Base-by-base conservation (phyloP, 1,140 invertebrate genomes). In the Caenorhabditis latens region DNA sequence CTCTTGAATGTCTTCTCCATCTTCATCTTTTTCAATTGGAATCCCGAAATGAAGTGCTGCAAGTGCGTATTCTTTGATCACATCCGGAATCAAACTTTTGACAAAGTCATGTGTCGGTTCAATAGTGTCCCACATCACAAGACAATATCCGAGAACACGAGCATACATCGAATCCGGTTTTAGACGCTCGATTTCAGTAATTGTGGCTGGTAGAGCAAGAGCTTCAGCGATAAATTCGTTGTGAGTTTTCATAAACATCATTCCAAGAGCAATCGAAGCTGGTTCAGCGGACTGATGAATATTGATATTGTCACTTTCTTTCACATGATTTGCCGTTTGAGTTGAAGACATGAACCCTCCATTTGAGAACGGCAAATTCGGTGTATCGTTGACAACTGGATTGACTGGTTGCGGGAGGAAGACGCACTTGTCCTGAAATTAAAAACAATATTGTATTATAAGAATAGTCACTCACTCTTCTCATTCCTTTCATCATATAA, bases 91-190 rank as follows among this genome's bases (percentile, higher is more conserved):
- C n/a, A 67, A 14, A 53, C 43, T 67, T 50, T 71, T 48, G 2
- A 87, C 63, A 61, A 61, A 87, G 0, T 87, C 82, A 42, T 58
- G 42, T 11, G 65, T 67, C 13, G 75, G 75, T 21, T 83, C 58
- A 14, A 87, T 87, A 14, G 6, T 32, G 43, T 87, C 82, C 86
- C 86, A 87, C 61, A 83, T 84, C 3, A 87, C 55, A 24, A 87
- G 58, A 16, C 57, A 48, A 9, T 87, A 43, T 5, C 32, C 63
- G 8, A 85, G 67, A n/a, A 79, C 46, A 46, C 84, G 63, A 65
- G 67, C 71, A 16, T 65, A 87, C 32, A 88, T 84, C 13, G 86
- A 40, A 85, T 88, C 87, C 1, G 87, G 87, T 53, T 65, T 84
- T 4, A 88, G 13, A 13, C 57, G 63, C 48, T 88, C 87, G 3